Evolutionary conservation across 2,888 invertebrate genomes (phyloP), one percentile per base, ranked within the genome.

Genomic region (Helleia helle): DNA sequence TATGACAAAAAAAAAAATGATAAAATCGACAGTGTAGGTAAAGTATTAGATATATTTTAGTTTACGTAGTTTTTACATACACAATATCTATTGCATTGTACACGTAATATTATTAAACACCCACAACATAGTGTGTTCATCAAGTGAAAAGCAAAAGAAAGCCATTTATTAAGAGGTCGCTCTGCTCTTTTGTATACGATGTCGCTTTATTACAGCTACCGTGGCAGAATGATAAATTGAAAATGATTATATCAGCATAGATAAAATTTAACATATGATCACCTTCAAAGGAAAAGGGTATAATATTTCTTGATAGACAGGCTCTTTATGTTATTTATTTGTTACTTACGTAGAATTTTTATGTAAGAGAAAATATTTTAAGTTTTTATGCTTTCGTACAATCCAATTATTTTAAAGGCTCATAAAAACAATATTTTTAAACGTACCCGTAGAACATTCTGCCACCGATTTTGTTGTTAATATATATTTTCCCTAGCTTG

Each of bases 201-300:
- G 34, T 34, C 34, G 34, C 34, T 34, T 18, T 34, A 34, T 34
- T 34, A 34, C 18, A 34, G 34, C 22, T 34, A 12, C 18, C 22
- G 34, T 13, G 34, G 12, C 18, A 22, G 34, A 34, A 34, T 34
- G 34, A 34, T 34, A 34, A 18, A 34, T 34, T 34, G 34, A 22
- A 17, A 31, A 18, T 34, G 22, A 34, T 22, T 22, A 12, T 34
- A 34, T 34, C 34, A 22, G 34, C 34, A 34, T 11, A 22, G 18
- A 34, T 18, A 8, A 34, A 34, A 34, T 34, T 34, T 22, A 22
- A 34, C 18, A 22, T 28, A 34, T 9, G 30, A 30, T 12, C 22
- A 13, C 18, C 12, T 18, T 22, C 34, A 22, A 34, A 34, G 34
- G 18, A n/a, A 22, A 9, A 17, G 6, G 2, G 9, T 31, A 7